Evolutionary conservation across 2,888 invertebrate genomes (phyloP).

Genomic region (Corbicula japonica): DNA sequence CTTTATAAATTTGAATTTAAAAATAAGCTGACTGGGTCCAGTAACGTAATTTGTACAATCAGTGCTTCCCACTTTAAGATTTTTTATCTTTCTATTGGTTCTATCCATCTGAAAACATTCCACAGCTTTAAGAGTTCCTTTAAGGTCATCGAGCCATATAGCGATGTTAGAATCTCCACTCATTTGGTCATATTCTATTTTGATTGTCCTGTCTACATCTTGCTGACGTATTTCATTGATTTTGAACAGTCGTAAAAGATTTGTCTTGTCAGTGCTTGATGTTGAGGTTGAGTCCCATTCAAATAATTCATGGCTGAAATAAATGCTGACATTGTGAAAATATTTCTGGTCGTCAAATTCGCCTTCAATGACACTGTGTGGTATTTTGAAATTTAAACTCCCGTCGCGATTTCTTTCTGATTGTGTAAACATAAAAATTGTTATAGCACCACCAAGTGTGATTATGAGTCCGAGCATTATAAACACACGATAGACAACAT

Average conservation of each 20-base stretch:
- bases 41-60: too few species aligned
- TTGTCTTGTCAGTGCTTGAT: slow-evolving; percentile 28
- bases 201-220: slow-evolving; percentile 50
- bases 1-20: slow-evolving; percentile 72
- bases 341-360: slow-evolving; percentile 78
- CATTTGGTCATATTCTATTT: slow-evolving; percentile 62
- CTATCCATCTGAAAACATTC: slow-evolving; percentile 73
- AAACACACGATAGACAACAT: slow-evolving; percentile 73
- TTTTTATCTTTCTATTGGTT: slow-evolving; percentile 48
- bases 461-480: slow-evolving; percentile 77
- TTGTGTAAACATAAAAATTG: slow-evolving; percentile 79
- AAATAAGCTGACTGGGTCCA: slow-evolving; percentile 57
- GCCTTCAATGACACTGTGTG: slow-evolving; percentile 72
- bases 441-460: slow-evolving; percentile 70
- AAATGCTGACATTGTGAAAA: slow-evolving; percentile 78
- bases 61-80: too few species aligned
- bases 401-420: slow-evolving; percentile 75
- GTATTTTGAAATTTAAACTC: slow-evolving; percentile 75
- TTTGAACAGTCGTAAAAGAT: slow-evolving; percentile 72
- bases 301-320: slow-evolving; percentile 74
- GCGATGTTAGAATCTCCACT: slow-evolving; percentile 55
- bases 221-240: slow-evolving; percentile 60
- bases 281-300: slow-evolving; percentile 43
- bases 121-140: slow-evolving; percentile 29
- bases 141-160: slow-evolving; percentile 57